Conservation (phyloP, 1,140 invertebrate genomes). For the Condylostylus longicornis region DNA sequence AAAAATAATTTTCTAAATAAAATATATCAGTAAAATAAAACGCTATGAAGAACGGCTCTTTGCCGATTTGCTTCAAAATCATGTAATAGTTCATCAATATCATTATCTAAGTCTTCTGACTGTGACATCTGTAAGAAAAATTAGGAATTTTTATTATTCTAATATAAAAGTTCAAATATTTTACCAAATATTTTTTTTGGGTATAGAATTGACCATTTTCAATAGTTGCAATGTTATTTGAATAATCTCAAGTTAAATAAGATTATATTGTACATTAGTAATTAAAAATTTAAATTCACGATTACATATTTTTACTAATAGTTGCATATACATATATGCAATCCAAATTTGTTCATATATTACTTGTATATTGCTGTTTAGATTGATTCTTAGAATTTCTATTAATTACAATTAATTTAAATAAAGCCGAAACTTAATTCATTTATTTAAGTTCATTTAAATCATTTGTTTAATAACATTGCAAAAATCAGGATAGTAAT, state of each 20-base stretch:
- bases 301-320: neutral
- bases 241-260: neutral
- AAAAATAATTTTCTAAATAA: no score
- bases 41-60: constrained; percentile 78
- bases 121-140: constrained; percentile 57
- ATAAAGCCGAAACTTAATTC: no score
- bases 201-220: neutral
- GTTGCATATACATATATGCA: neutral
- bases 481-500: neutral
- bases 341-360: neutral
- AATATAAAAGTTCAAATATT: neutral
- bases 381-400: no score
- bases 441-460: no score
- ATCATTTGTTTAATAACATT: neutral
- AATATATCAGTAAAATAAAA: constrained; percentile 78
- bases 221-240: neutral
- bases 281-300: neutral
- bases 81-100: constrained; percentile 92
- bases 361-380: no score
- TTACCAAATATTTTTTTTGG: constrained; percentile 1
- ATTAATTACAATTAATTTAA: no score
- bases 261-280: neutral
- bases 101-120: constrained; percentile 91
- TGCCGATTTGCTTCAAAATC: constrained; percentile 86
- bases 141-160: constrained; percentile 3